Conservation (phyloP, 2,113 vertebrate species). For the Narcine bancroftii region DNA sequence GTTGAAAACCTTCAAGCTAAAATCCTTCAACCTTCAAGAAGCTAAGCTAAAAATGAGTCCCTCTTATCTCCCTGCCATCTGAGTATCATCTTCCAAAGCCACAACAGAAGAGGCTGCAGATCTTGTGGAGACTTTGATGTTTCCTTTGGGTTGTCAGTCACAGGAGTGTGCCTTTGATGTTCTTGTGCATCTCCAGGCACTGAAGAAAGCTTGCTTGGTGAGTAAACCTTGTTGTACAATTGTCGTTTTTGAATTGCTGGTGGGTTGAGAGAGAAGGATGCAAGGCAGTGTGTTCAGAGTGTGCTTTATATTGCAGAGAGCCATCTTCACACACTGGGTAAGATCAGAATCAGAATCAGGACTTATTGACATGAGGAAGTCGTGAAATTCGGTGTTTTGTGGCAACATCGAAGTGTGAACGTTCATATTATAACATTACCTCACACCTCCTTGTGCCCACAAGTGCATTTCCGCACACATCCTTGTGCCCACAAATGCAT, state of each 20-base stretch:
- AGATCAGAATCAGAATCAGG: too few relatives aligned
- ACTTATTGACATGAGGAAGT: too few relatives aligned
- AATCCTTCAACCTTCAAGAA: neutral
- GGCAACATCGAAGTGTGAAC: too few relatives aligned
- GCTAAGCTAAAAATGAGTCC: neutral
- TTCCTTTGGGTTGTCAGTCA: neutral
- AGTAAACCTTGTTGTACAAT: neutral
- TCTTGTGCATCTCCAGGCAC: neutral
- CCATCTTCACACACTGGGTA: neutral
- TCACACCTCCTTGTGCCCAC: too few relatives aligned
- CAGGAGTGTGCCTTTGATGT: neutral
- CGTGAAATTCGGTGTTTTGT: too few relatives aligned
- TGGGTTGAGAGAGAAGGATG: neutral
- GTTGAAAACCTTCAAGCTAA: neutral
- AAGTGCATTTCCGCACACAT: too few relatives aligned
- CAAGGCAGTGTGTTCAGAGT: neutral
- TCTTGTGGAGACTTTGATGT: neutral
- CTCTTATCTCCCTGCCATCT: neutral
- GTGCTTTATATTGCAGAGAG: neutral
- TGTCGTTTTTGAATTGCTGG: neutral
- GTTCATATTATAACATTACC: too few relatives aligned
- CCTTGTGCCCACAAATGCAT: too few relatives aligned
- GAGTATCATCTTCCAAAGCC: neutral
- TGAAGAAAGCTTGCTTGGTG: neutral
- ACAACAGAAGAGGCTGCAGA: neutral